phyloP scores from a whole-genome alignment of 1,140 invertebrate genomes.

The Drosophila burlai region DNA sequence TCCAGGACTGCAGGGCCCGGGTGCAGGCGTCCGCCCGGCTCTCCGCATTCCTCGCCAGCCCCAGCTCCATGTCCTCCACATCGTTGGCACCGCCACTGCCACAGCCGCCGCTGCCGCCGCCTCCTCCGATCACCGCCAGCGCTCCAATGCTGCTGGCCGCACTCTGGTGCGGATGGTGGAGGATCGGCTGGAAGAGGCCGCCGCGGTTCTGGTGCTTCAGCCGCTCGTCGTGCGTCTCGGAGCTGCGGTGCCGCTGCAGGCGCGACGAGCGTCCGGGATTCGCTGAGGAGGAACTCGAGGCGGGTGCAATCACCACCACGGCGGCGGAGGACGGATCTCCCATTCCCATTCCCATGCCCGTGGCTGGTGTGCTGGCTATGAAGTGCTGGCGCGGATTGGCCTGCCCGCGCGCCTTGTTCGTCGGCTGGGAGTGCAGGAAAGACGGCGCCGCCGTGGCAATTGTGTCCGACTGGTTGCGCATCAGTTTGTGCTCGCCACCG shows the following conservation, averaged over 20 bases:
- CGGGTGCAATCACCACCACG: constrained; percentile 48
- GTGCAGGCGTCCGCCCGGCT: constrained; percentile 53
- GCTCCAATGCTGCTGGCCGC: constrained; percentile 51
- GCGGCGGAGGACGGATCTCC: constrained; percentile 22
- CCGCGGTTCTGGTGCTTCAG: constrained; percentile 73
- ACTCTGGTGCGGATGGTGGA: constrained; percentile 62
- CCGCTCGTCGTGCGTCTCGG: constrained; percentile 81
- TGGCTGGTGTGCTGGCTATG: constrained; percentile 33
- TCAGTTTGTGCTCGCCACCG: constrained; percentile 54
- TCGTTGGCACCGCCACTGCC: constrained; percentile 42
- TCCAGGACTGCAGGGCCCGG: constrained; percentile 73
- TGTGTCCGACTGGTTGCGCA: constrained; percentile 81
- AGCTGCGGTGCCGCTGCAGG: constrained; percentile 79
- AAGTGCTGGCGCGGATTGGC: constrained; percentile 63
- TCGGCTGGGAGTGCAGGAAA: constrained; percentile 61
- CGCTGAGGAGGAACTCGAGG: constrained; percentile 4
- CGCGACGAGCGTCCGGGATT: constrained; percentile 53
- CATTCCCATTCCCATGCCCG: background rate
- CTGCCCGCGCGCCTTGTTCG: constrained; percentile 37
- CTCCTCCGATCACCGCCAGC: constrained; percentile 32
- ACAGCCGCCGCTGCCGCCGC: constrained; percentile 7
- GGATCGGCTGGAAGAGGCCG: constrained; percentile 68
- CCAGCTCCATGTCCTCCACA: constrained; percentile 74
- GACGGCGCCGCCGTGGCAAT: constrained; percentile 62
- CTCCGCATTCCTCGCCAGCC: constrained; percentile 56